Base-by-base conservation (phyloP, 2,113 vertebrate species). In the Dicrurus megarhynchus region DNA sequence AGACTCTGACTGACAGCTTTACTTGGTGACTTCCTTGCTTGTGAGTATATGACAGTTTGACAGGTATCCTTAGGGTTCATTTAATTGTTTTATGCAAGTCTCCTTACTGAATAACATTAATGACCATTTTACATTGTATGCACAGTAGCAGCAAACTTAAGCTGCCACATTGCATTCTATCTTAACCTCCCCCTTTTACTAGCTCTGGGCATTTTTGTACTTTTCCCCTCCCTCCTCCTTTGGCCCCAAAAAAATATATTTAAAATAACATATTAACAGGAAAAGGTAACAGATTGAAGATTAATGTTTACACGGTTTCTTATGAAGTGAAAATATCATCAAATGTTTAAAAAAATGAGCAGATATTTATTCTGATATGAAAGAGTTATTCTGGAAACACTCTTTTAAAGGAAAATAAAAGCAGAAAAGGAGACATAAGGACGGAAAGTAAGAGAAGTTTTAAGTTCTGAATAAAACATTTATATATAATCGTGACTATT, bases 1-100 rank as follows among this genome's bases (percentile, higher is more conserved):
- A 87, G 42, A 86, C n/a, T 27, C 37, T 96, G 91, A 90, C 60
- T 97, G 92, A 92, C 67, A 92, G 71, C 57, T 91, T 97, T 79
- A 77, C 69, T 76, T 9, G 4, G 15, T 90, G 77, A 44, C 22
- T 95, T 93, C 42, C 42, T 60, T 87, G 35, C 57, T 86, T 47
- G 12, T 50, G 64, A 87, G 6, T 68, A 53, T 74, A 84, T 95
- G 93, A 90, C 94, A 96, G 85, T 26, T 95, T 96, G 92, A 85
- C 91, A 93, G 83, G 49, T 74, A 67, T 96, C 93, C 63, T 93
- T 92, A 65, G 84, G 83, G 88, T 93, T 94, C 52, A 49, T 56
- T 61, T 94, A 56, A 90, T 85, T 84, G 76, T 89, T 82, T 97
- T 89, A 88, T 93, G 44, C 82, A 84, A 90, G 59, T 70, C 30